Base-by-base conservation (phyloP, 2,888 invertebrate species). In the Andrena marginata region DNA sequence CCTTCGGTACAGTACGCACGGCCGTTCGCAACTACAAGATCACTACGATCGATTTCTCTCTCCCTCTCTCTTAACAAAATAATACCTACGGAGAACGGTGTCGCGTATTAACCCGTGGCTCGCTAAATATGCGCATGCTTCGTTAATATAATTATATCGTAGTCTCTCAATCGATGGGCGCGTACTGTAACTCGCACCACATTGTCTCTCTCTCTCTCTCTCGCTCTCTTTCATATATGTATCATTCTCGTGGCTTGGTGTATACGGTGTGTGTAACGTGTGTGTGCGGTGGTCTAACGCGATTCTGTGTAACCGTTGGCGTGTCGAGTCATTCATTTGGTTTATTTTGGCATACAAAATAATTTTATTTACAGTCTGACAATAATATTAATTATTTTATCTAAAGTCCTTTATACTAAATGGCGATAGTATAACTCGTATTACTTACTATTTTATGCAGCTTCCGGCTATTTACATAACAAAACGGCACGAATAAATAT, bases 331-430 rank as follows among this genome's bases (percentile, higher is more conserved):
- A 89, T 91, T 87, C 90, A 92, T 92, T 93, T 93, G 93, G 93
- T 93, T 91, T 92, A 92, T 93, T 93, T 93, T 93, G 92, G 92
- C 93, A 93, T 93, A 93, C 93, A 93, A 93, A 93, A 93, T 93
- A 93, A 93, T 93, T 91, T 93, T 93, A 93, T 93, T 90, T 93
- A 93, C 93, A 93, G 92, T 91, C 89, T 91, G 92, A 92, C 88
- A 88, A 90, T 91, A 90, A 90, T 91, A 90, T 88, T 89, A 89
- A 88, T 86, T 80, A 85, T 90, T 70, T 88, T 84, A 88, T 84
- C 84, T 74, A 90, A 81, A 90, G 70, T 90, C 71, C 63, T 85
- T 90, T 89, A 90, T 90, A 87, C 88, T 90, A 91, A 85, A 85
- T 89, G 83, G 85, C 89, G 80, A 87, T 91, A 92, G 87, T 89